Evolutionary conservation across 2,888 invertebrate species (phyloP), one percentile per base, ranked within the genome.

Genomic region (Selenia dentaria): DNA sequence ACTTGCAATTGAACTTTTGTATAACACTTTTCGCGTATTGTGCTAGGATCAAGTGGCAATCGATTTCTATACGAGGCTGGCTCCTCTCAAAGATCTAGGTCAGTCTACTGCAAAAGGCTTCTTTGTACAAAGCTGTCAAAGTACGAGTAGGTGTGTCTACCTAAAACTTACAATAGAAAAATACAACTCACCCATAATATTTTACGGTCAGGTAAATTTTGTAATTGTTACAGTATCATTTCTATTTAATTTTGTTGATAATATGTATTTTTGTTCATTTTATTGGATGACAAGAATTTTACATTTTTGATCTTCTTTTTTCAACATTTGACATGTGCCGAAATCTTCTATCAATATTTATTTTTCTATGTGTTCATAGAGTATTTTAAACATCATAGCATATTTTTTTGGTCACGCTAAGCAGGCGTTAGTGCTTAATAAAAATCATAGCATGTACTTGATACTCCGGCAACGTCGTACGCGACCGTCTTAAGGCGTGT

Each of bases 101-200:
- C 45, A 60, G 27, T 64, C 67, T 70, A 67, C 63, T 56, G 50
- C 59, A 51, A 70, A 70, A 75, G 76, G 75, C 73, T 80, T 77
- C 66, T 83, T 83, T 84, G 83, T 83, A 83, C 83, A 83, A 83
- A 84, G 82, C 83, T 83, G 82, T 81, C 70, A 74, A 70, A 69
- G 59, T 59, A 59, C 57, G 65, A 69, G 59, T 59, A 59, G 57
- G 65, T 60, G 63, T 62, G 63, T 62, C 64, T 65, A 72, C 60
- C n/a, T 44, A 48, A 26, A 41, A 33, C 12, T 40, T 27, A 42
- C 6, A 20, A 24, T 18, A 31, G 28, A 43, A 50, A 27, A 45
- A 3, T n/a, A 28, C 11, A 43, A 74, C 84, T 79, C 64, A 83
- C 85, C 84, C 86, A 86, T 86, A 74, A 61, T 84, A 74, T 59